A percentile compares a stretch with the other conserved stretches of the same genome.
Conservation (phyloP, 2,113 vertebrate species). For the cattle (Bos taurus) region DNA sequence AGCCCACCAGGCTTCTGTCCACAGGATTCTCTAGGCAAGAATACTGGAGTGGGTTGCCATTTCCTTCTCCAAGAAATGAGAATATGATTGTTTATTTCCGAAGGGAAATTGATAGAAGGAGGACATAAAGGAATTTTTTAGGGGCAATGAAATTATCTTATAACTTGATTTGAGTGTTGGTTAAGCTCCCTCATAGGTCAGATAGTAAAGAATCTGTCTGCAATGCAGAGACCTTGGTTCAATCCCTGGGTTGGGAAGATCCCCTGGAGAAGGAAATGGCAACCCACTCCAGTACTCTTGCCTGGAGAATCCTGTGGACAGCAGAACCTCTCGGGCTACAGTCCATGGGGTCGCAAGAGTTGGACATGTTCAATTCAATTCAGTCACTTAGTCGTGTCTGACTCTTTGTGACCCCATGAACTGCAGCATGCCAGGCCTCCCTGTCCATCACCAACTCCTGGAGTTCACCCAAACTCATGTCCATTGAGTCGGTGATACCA, state of each 20-base stretch:
- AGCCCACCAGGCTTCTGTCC: too few relatives aligned
- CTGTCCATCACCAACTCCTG: background rate
- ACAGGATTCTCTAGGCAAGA: too few relatives aligned
- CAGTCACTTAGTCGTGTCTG: accelerated
- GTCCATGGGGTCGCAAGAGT: background rate
- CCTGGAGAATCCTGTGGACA: background rate
- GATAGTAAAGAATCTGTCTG: background rate
- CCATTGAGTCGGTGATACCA: background rate
- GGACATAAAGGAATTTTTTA: background rate
- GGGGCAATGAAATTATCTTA: background rate
- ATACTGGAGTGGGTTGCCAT: background rate
- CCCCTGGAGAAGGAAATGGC: background rate
- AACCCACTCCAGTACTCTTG: background rate
- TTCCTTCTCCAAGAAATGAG: background rate
- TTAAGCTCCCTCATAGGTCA: background rate
- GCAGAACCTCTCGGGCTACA: accelerated
- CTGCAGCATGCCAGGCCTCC: background rate
- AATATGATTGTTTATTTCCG: background rate
- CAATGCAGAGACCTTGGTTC: background rate
- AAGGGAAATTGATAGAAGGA: background rate
- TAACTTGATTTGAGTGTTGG: background rate
- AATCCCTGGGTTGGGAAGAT: background rate
- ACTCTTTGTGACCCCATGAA: background rate
- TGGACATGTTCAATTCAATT: background rate
- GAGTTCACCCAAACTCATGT: background rate